phyloP scores from a whole-genome alignment of 2,797 vertebrate species.

The Onychomys leucogaster region DNA sequence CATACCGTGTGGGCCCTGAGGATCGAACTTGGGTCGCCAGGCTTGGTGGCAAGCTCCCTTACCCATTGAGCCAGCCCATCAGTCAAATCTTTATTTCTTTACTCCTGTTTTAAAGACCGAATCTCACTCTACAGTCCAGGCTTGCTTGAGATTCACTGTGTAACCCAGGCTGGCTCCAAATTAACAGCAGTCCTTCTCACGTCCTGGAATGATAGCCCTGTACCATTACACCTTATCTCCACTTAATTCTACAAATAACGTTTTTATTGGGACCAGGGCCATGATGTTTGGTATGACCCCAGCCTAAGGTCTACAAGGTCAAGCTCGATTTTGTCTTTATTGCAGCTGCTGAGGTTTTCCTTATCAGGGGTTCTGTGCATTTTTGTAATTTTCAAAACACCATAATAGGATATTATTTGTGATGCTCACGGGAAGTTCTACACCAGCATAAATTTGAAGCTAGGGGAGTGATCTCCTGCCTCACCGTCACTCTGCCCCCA shows the following conservation, averaged over 20 bases:
- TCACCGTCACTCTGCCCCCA: neutral
- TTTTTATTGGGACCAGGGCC: slow-evolving; percentile 22
- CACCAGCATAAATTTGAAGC: neutral
- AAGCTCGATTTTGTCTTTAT: neutral
- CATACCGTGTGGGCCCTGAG: too few relatives aligned
- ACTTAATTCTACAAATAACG: slow-evolving; percentile 40
- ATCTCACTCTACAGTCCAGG: neutral
- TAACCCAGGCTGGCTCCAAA: neutral
- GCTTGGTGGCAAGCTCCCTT: neutral
- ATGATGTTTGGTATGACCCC: neutral
- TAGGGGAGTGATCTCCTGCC: neutral
- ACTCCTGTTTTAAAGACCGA: neutral
- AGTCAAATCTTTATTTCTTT: neutral
- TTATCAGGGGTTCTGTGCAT: neutral
- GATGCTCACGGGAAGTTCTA: neutral
- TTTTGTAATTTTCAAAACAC: neutral
- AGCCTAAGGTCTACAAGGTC: neutral
- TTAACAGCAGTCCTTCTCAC: neutral
- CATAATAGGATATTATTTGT: neutral
- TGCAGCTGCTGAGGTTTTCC: neutral
- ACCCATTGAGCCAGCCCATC: neutral
- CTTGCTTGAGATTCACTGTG: neutral
- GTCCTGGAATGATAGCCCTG: neutral
- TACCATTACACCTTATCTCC: too few relatives aligned
- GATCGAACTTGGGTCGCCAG: neutral